These are phyloP conservation scores for Acleris emargana DNA, from an alignment of 2,888 invertebrate species.

Conservation along the genomic window DNA sequence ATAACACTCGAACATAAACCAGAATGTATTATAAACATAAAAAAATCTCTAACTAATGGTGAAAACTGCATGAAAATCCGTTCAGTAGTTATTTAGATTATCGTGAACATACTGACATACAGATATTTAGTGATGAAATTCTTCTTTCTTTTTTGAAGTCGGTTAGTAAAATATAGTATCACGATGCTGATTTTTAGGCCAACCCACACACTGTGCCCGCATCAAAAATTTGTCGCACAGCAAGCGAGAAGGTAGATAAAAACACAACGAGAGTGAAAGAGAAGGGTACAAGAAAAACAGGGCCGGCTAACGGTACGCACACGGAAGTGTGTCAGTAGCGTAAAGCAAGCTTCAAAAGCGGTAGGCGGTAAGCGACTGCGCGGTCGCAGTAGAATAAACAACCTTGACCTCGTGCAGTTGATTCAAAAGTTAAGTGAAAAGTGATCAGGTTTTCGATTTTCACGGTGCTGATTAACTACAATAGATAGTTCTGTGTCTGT, in stretches of 20 bases:
- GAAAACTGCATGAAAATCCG: too few relatives aligned
- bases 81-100: too few relatives aligned
- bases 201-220: conserved; percentile 78
- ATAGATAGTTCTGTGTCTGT: conserved; percentile 70
- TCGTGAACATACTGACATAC: too few relatives aligned
- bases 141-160: neutral
- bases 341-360: conserved; percentile 59
- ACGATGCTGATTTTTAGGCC: conserved; percentile 79
- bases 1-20: too few relatives aligned
- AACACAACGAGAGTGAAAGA: conserved; percentile 77
- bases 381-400: conserved; percentile 54
- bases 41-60: too few relatives aligned
- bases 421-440: conserved; percentile 54
- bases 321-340: conserved; percentile 83
- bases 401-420: conserved; percentile 68
- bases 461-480: conserved; percentile 80
- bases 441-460: conserved; percentile 76
- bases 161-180: conserved; percentile 63
- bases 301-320: conserved; percentile 81
- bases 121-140: too few relatives aligned
- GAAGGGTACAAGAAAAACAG: conserved; percentile 69
- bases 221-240: conserved; percentile 80
- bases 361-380: conserved; percentile 62
- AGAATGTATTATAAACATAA: too few relatives aligned
- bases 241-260: conserved; percentile 63